phyloP scores from a whole-genome alignment of 1,140 invertebrate genomes.

The Neotoxoptera formosana region DNA sequence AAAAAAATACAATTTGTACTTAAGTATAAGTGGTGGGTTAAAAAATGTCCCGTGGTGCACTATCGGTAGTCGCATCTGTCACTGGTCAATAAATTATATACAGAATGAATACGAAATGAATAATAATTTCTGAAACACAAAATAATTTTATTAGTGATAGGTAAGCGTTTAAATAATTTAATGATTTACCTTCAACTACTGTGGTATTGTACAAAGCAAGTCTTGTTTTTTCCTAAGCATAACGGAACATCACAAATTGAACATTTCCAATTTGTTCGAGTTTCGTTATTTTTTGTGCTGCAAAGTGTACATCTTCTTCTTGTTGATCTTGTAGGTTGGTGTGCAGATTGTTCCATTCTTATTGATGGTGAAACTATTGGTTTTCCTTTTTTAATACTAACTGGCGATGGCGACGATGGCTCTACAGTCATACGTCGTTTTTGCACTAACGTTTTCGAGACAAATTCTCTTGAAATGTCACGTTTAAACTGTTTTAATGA shows the following conservation, averaged over 20 bases:
- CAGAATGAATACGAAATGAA: too few relatives aligned
- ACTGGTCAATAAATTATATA: too few relatives aligned
- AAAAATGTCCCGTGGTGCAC: too few relatives aligned
- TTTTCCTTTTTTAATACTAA: background rate
- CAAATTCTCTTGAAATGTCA: background rate
- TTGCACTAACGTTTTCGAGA: background rate
- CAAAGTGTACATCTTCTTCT: background rate
- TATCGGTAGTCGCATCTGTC: too few relatives aligned
- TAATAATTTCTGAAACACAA: background rate
- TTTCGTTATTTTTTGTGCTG: background rate
- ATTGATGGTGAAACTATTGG: background rate
- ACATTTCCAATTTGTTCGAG: background rate
- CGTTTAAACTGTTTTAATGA: background rate
- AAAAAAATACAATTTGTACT: too few relatives aligned
- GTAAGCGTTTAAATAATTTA: background rate
- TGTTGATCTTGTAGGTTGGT: background rate
- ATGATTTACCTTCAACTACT: background rate
- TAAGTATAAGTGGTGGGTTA: too few relatives aligned
- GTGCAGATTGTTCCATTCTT: background rate
- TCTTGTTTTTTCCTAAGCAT: constrained; percentile 2
- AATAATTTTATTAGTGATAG: background rate
- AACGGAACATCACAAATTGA: background rate
- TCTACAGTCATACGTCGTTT: background rate
- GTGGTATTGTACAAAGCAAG: background rate
- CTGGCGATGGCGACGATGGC: background rate